Evolutionary conservation across 2,797 vertebrate genomes (phyloP), one percentile per base, ranked within the genome.

Genomic region (Catharus ustulatus): DNA sequence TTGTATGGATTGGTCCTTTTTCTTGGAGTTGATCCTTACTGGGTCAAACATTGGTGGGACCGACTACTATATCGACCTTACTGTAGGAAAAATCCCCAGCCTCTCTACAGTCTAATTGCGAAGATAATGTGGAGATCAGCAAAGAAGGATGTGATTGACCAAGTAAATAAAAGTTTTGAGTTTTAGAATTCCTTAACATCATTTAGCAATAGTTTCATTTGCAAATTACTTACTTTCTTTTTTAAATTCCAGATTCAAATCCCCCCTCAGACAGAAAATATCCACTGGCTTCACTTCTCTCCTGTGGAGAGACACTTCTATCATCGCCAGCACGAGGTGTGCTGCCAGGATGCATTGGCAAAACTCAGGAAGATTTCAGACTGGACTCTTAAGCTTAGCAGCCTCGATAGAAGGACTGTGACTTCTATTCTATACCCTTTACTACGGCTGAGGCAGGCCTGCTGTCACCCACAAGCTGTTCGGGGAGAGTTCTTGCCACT

Each of bases 221-320:
- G 48, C 48, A 80, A 45, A 68, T 84, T 72, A 48, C 20, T 74
- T 64, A 8, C 40, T 67, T 90, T 79, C 46, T 46, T 45, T 95
- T 55, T 95, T 55, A 13, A 52, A 85, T 80, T 91, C 20, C 94
- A 99, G 99, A 99, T 99, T 97, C 99, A 99, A 95, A 99, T 99
- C 10, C 99, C 99, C 2, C 98, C 99, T 79, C 99, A 99, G 97
- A 99, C 98, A 6, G 99, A 99, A 97, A 99, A 99, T 93, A 95
- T 98, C 27, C 99, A 99, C 96, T 99, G 99, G 99, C 98, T 99
- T 51, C 97, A 98, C 89, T 99, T 99, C 96, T 99, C 99, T 83
- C 99, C 99, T 3, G 99, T 99, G 23, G 99, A 99, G 97, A 99
- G 99, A 61, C 99, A 99, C 97, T 99, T 99, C 97, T 99, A 99